Conservation (phyloP, 2,888 invertebrate species). For the Prostheceraeus crozeri region DNA sequence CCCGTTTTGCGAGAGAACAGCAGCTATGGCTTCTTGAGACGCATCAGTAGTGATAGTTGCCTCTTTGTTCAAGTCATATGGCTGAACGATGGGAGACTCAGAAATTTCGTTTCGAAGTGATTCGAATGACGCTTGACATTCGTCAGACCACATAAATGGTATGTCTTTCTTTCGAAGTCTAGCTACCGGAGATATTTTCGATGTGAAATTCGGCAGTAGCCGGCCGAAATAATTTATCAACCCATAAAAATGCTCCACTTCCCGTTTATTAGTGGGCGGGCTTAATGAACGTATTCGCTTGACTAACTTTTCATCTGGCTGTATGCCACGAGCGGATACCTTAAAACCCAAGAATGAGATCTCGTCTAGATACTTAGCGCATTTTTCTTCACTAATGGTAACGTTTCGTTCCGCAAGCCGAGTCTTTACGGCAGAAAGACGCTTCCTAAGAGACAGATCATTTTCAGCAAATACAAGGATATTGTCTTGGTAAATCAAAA, state of each 20-base stretch:
- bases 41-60: conserved; percentile 32
- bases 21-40: conserved; percentile 28
- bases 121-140: conserved; percentile 29
- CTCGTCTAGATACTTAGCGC: conserved; percentile 26
- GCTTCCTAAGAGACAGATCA: background rate
- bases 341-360: conserved; percentile 27
- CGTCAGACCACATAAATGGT: conserved; percentile 31
- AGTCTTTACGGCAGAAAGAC: conserved; percentile 28
- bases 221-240: conserved; percentile 36
- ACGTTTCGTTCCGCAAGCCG: conserved; percentile 28
- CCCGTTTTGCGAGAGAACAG: conserved; percentile 25
- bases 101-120: conserved; percentile 31
- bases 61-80: conserved; percentile 31
- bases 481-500: conserved; percentile 35
- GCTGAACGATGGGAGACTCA: conserved; percentile 20
- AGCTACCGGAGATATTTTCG: conserved; percentile 34
- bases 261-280: conserved; percentile 28
- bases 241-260: conserved; percentile 29
- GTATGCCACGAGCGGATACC: conserved; percentile 18
- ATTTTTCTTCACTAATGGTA: conserved; percentile 33
- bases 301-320: conserved; percentile 25
- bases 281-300: conserved; percentile 28
- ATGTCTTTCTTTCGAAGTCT: conserved; percentile 28
- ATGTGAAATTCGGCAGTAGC: conserved; percentile 33
- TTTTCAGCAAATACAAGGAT: conserved; percentile 33